Conservation (phyloP, 2,888 invertebrate genomes). For the Zelleria hepariella region DNA sequence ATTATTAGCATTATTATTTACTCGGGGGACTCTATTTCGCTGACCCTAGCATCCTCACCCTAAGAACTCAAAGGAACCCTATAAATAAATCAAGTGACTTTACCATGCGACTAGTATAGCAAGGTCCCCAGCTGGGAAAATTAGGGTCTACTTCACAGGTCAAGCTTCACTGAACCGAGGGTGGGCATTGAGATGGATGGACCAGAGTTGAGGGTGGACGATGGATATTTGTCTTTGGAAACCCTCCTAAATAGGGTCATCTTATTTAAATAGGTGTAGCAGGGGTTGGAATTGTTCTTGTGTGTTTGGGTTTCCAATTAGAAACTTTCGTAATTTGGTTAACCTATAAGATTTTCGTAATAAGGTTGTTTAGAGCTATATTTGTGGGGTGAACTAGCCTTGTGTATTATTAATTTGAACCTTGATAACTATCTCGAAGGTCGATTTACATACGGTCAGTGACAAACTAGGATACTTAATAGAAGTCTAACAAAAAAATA, state of each 20-base stretch:
- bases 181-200: background rate
- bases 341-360: background rate
- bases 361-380: no score
- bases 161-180: background rate
- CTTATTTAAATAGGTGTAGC: slow-evolving; percentile 4
- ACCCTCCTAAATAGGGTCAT: background rate
- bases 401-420: no score
- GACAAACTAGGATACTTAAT: no score
- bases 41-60: background rate
- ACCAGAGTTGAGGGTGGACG: background rate
- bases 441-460: no score
- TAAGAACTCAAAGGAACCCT: background rate
- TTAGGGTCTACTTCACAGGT: background rate
- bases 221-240: background rate
- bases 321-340: background rate
- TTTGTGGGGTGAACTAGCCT: no score
- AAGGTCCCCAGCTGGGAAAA: background rate
- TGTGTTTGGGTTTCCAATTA: background rate
- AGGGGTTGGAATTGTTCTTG: background rate
- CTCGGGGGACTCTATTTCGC: background rate
- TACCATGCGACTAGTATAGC: background rate
- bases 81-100: background rate
- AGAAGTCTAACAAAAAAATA: no score
- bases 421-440: no score
- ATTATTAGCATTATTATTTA: background rate